Base-by-base conservation (phyloP, 2,888 invertebrate species). In the Platynereis dumerilii region DNA sequence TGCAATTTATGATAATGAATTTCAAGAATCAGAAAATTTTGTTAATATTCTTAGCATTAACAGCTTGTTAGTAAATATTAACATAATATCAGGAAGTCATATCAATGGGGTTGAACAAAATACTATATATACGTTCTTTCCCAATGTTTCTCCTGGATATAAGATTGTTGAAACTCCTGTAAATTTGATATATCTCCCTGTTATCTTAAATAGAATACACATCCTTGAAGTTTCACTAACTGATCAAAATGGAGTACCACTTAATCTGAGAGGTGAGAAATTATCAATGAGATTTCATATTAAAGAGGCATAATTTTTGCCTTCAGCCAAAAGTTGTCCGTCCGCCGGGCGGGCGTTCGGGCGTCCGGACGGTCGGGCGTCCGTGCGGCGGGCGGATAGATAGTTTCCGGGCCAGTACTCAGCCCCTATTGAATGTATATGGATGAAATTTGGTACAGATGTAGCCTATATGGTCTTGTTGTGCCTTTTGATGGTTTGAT, bases 241-340 rank as follows among this genome's bases (percentile, higher is more conserved):
- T 20, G 67, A 70, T 64, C 64, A 70, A 55, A 58, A 70, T 58
- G 58, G 58, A 2, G 44, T n/a, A 2, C 20, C 27, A 34, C 39
- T 67, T 34, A 60, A 68, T 60, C 45, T 66, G 24, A 24, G 66
- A 55, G 64, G 64, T 0, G 68, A 70, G 58, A 39, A 10, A 1
- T 20, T 70, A 20, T 34, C 59, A n/a, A 55, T 70, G 29, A 61
- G 62, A 61, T 70, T 68, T 66, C 66, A 70, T 61, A 45, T 70
- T 7, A 66, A 64, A 58, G 66, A 69, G 64, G 29, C 57, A 22
- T 66, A 58, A 61, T 7, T 34, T 34, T n/a, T n/a, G n/a, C n/a
- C n/a, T n/a, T n/a, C n/a, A n/a, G n/a, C n/a, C n/a, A n/a, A n/a
- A n/a, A n/a, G n/a, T n/a, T n/a, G n/a, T n/a, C n/a, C n/a, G n/a